Evolutionary conservation across 2,888 invertebrate genomes (phyloP), one percentile per base, ranked within the genome.

Genomic region (Crematogaster levior): DNA sequence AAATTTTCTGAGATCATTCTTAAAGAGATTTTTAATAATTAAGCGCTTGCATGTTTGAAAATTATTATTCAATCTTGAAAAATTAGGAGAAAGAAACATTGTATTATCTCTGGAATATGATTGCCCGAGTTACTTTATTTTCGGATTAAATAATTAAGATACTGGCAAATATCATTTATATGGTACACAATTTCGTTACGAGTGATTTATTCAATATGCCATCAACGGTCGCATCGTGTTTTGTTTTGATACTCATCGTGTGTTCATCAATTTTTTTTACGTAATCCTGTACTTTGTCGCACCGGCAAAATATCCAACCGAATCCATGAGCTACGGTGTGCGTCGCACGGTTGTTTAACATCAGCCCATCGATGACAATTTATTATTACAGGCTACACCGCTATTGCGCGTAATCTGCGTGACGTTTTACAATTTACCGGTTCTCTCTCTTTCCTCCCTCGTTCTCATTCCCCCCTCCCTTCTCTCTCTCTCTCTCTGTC

Each of bases 371-470:
- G 91, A 93, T 92, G 90, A 93, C 92, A 93, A 93, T 93, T 93
- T 93, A 93, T 93, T 92, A 91, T 92, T 91, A 92, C 90, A 86
- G 58, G 58, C 85, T 51, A 51, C n/a, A 72, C 85, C 87, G 88
- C 87, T 90, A 90, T 91, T 91, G 89, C 89, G 86, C 89, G 91
- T 92, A 92, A 93, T 93, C 93, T 91, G 91, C 89, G 88, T 91
- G 90, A 91, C 92, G 91, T 93, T 93, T 93, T 91, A 92, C 92
- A 92, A 93, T 93, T 93, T 93, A 86, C 90, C 88, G 75, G 83
- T 61, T 82, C 74, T 68, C 84, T 40, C 61, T 51, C 37, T 61
- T n/a, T n/a, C n/a, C 81, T 60, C 60, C 58, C 60, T 66, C 34
- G 34, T 34, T 34, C 48, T 46, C 15, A 43, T 12, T 21, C 5